Conservation (phyloP, 2,797 vertebrate species). For the Parotocinclus haroldoi region DNA sequence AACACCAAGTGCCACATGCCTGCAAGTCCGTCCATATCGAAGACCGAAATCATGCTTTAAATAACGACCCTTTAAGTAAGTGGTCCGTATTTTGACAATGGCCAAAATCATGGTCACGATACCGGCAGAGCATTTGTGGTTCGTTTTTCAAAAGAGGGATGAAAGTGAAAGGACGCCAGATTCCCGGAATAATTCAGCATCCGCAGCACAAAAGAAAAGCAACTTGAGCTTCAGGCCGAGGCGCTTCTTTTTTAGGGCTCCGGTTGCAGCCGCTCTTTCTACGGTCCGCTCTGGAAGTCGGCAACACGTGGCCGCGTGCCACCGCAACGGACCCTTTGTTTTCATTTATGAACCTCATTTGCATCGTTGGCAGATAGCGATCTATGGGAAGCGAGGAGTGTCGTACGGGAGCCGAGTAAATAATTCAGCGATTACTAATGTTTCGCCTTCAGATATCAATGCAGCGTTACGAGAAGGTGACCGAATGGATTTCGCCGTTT, state of each 20-base stretch:
- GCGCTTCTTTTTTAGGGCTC: constrained; percentile 56
- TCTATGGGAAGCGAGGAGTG: neutral
- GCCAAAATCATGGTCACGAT: no score
- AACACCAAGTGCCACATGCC: neutral
- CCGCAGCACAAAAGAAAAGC: constrained; percentile 62
- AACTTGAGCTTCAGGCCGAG: constrained; percentile 59
- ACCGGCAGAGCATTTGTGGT: no score
- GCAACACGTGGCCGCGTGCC: constrained; percentile 28
- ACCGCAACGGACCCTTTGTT: constrained; percentile 19
- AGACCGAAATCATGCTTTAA: neutral
- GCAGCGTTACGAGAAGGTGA: neutral
- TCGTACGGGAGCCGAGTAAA: constrained; percentile 9
- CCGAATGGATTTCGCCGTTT: constrained; percentile 10
- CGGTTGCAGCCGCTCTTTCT: constrained; percentile 55
- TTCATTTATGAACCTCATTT: constrained; percentile 30
- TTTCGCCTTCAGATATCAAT: neutral
- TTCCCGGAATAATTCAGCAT: constrained; percentile 73
- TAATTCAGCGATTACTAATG: constrained; percentile 27
- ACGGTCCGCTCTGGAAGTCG: constrained; percentile 43
- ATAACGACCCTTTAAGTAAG: no score
- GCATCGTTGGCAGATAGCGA: constrained; percentile 24
- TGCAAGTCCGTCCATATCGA: neutral
- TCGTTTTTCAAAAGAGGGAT: no score
- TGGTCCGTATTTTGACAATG: no score
- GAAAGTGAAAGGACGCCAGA: no score